These are phyloP conservation scores for Apamea monoglypha DNA, from an alignment of 2,888 invertebrate species.

Conservation along the genomic window DNA sequence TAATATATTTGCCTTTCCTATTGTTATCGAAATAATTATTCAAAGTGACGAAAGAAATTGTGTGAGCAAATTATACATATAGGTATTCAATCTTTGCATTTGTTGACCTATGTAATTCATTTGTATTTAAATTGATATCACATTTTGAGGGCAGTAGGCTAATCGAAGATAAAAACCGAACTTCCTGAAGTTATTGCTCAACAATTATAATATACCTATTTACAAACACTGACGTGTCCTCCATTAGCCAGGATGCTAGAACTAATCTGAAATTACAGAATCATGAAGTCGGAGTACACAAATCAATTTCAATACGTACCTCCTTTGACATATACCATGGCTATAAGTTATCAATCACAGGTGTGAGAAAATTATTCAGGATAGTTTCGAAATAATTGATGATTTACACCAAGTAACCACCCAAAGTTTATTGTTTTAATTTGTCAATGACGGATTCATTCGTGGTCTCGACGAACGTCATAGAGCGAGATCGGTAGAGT, in stretches of 20 bases:
- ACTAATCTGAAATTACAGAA: neutral
- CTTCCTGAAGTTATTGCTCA: slow-evolving; percentile 55
- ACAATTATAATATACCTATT: slow-evolving; percentile 29
- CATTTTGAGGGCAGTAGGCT: slow-evolving; percentile 21
- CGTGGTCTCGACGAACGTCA: too few species aligned
- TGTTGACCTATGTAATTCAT: slow-evolving; percentile 2
- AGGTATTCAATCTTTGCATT: neutral
- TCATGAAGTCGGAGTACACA: neutral
- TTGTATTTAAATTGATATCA: slow-evolving; percentile 1
- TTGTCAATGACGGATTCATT: neutral
- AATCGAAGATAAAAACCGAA: slow-evolving; percentile 26
- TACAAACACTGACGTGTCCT: slow-evolving; percentile 76
- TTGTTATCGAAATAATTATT: neutral
- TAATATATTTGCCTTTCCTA: neutral
- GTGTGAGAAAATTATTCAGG: neutral
- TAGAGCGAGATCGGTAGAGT: too few species aligned
- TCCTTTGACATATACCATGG: slow-evolving; percentile 80
- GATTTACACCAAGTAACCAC: neutral
- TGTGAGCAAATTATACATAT: neutral
- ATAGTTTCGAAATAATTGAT: neutral
- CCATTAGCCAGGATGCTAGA: slow-evolving; percentile 32
- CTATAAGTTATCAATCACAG: slow-evolving; percentile 18
- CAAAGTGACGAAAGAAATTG: neutral
- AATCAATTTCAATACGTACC: slow-evolving; percentile 65
- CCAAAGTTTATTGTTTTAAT: neutral